Conservation (phyloP, 1,140 invertebrate genomes). For the Aricia agestis region DNA sequence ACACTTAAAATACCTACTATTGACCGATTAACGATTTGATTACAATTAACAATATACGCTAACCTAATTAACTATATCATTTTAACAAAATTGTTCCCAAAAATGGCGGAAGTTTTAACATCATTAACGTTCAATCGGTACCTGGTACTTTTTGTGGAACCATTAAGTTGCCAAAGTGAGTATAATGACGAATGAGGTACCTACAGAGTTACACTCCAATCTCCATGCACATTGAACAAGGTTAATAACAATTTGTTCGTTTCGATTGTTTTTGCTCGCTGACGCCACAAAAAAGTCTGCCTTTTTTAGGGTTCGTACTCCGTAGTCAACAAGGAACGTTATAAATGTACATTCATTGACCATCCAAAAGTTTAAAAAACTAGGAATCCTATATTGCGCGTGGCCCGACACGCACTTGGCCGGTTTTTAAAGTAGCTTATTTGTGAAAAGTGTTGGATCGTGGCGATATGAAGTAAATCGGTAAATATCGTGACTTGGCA, state of each 20-base stretch:
- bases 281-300: not conserved
- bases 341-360: no score
- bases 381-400: no score
- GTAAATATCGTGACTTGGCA: no score
- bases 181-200: not conserved
- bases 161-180: not conserved
- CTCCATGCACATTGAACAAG: no score
- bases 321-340: no score
- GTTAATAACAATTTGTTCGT: not conserved
- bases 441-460: no score
- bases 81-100: not conserved
- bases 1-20: no score
- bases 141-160: not conserved
- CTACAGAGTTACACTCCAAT: not conserved
- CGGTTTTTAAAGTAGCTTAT: no score
- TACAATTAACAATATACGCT: not conserved
- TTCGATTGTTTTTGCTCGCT: not conserved
- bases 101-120: constrained; percentile 1
- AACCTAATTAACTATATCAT: not conserved
- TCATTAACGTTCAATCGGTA: not conserved
- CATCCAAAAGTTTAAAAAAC: no score
- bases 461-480: no score
- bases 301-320: no score
- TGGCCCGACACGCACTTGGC: no score
- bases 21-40: not conserved